phyloP scores from a whole-genome alignment of 2,888 invertebrate genomes.

The Liposcelis brunnea region DNA sequence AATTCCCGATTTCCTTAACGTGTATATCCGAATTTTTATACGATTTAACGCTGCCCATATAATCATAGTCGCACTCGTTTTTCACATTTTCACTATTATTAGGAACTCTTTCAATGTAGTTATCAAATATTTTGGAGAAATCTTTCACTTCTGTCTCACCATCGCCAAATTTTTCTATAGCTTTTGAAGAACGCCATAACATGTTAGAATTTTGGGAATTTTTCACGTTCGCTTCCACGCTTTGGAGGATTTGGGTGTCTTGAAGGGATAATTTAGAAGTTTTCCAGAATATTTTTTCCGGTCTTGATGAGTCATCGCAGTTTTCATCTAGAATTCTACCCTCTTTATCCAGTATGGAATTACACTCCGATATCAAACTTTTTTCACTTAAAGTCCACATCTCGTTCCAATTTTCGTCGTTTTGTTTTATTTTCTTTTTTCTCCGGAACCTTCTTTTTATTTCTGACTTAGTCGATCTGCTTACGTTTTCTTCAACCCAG shows the following conservation, averaged over 20 bases:
- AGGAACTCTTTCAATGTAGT: background rate
- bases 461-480: background rate
- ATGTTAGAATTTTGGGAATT: background rate
- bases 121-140: too few species aligned
- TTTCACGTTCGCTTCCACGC: too few species aligned
- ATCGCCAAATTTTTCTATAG: background rate
- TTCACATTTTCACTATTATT: background rate
- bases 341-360: too few species aligned
- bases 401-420: background rate
- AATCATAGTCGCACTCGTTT: too few species aligned
- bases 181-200: conserved; percentile 1
- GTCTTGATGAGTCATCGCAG: background rate
- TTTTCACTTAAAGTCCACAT: conserved; percentile 7
- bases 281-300: conserved; percentile 4
- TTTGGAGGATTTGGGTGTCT: background rate
- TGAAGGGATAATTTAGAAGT: background rate
- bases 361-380: background rate
- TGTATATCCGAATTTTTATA: background rate
- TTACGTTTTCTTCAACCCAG: background rate
- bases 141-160: background rate
- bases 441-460: background rate
- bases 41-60: too few species aligned
- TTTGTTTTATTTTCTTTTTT: background rate
- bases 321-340: too few species aligned
- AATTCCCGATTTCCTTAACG: background rate